Base-by-base conservation (phyloP, 2,888 invertebrate genomes). In the Endotricha flammealis region DNA sequence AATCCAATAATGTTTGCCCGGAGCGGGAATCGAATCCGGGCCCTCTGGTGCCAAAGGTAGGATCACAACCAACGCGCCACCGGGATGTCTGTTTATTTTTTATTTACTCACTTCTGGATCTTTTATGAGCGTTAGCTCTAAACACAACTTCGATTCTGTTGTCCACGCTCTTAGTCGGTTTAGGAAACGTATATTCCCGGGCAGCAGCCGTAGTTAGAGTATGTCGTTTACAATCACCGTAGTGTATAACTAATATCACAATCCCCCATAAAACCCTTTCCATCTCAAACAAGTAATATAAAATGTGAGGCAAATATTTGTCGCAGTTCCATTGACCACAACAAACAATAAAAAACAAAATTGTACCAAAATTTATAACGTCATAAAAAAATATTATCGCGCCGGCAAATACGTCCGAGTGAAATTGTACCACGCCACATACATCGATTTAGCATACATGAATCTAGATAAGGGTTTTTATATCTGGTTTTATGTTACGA, bases 331-430 rank as follows among this genome's bases (percentile, higher is more conserved):
- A 46, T 41, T 54, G 50, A 49, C 51, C 52, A 41, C 46, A 54
- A 48, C 39, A 41, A n/a, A 48, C 51, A 39, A 53, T 56, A 60
- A 56, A n/a, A 53, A 49, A 43, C 46, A 49, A 42, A 44, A 39
- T 38, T 41, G 40, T 41, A 48, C 42, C n/a, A 32, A 46, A 64
- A 56, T 68, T 66, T 61, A 62, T 67, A 50, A 42, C 47, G 54
- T 52, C 48, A 62, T 67, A 69, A 70, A 70, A n/a, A 56, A 46
- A 41, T 50, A 48, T 45, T 41, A 47, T 42, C 40, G 42, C 36
- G 24, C 12, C 37, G 32, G 40, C 38, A 44, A 42, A 42, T 36
- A 38, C 33, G 37, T 41, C 33, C 38, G 34, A 24, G 17, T 32
- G 27, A 35, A 39, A 33, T 40, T 41, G 35, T 28, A 10, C 11